Percentiles rank a stretch among this genome's conserved stretches.
These are phyloP conservation scores for Merodon equestris DNA, from an alignment of 2,888 invertebrate species.

Conservation along the genomic window DNA sequence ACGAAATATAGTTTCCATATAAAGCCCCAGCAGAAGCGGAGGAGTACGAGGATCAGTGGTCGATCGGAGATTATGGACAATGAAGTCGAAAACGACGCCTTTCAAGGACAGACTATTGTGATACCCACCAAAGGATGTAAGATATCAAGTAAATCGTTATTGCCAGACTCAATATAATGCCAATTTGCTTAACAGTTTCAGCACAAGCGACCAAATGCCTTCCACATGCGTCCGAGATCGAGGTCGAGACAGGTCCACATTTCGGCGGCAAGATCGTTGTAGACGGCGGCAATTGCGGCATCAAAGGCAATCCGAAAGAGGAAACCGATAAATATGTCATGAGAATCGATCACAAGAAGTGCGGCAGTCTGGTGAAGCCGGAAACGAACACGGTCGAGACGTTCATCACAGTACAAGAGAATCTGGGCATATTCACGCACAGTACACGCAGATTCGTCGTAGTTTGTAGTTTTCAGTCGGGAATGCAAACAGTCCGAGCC, in stretches of 20 bases:
- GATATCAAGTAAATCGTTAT: no score
- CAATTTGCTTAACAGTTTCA: conserved; percentile 82
- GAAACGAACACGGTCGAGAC: conserved; percentile 86
- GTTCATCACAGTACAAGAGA: conserved; percentile 90
- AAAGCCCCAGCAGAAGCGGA: conserved; percentile 81
- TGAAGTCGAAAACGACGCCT: conserved; percentile 78
- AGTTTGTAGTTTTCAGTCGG: conserved; percentile 89
- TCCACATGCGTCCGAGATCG: conserved; percentile 89
- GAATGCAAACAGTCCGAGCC: conserved; percentile 89
- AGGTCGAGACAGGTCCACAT: conserved; percentile 89
- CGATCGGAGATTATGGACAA: conserved; percentile 78
- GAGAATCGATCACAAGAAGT: conserved; percentile 86
- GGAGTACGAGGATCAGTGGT: conserved; percentile 78
- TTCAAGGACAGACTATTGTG: conserved; percentile 83
- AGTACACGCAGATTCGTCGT: conserved; percentile 89
- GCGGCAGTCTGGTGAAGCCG: conserved; percentile 87
- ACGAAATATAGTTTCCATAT: conserved; percentile 91
- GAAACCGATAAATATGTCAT: conserved; percentile 86
- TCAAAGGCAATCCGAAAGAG: conserved; percentile 87
- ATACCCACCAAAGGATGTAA: conserved; percentile 92
- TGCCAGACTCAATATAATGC: neutral
- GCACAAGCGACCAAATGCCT: conserved; percentile 89
- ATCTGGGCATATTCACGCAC: conserved; percentile 89
- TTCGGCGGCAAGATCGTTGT: conserved; percentile 89
- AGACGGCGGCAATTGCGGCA: conserved; percentile 85